Evolutionary conservation across 2,113 vertebrate genomes (phyloP).

Genomic region (Tetrao urogallus): DNA sequence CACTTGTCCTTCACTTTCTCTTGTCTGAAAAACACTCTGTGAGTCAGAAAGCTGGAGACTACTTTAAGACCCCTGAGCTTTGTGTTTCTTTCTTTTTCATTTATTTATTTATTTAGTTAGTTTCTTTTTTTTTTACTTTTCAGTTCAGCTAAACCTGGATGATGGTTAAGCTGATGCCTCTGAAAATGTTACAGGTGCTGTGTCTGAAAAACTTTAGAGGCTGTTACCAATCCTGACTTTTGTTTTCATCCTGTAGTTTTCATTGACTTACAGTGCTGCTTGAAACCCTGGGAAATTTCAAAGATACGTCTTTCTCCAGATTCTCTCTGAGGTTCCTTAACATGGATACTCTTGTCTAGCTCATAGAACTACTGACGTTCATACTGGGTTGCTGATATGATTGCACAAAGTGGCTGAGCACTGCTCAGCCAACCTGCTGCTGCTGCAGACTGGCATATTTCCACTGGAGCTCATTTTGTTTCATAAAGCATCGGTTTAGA

Average conservation of each 20-base stretch:
- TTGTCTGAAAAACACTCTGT: neutral
- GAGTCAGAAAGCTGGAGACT: neutral
- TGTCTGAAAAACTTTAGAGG: neutral
- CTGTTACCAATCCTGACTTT: neutral
- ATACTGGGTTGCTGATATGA: neutral
- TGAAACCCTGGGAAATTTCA: neutral
- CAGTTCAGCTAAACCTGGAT: neutral
- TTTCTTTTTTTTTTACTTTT: neutral
- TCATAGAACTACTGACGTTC: neutral
- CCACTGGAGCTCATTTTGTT: neutral
- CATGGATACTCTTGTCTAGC: neutral
- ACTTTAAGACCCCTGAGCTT: neutral
- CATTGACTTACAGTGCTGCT: neutral
- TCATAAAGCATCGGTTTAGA: neutral
- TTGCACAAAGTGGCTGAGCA: neutral
- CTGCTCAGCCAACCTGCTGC: no score
- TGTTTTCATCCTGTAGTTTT: neutral
- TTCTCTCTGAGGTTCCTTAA: neutral
- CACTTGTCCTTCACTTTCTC: neutral
- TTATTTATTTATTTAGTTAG: no score
- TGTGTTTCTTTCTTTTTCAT: neutral
- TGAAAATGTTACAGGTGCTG: neutral
- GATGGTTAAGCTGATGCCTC: neutral
- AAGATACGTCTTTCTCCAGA: neutral
- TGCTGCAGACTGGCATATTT: neutral